Base-by-base conservation (phyloP, 2,113 vertebrate genomes). In the Lycocorax pyrrhopterus region DNA sequence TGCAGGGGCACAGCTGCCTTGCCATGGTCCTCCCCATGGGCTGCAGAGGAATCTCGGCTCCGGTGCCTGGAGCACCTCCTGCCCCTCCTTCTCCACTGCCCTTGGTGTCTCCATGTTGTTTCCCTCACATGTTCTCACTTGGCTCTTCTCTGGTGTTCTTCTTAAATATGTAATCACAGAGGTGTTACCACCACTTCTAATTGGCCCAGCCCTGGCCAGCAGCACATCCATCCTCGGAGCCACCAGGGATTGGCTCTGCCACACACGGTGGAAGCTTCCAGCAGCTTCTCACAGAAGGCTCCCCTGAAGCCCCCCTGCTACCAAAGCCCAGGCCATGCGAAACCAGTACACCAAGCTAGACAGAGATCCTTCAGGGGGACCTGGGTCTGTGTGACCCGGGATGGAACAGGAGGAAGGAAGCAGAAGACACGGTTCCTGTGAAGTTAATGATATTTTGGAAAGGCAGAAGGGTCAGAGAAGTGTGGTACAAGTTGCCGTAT, bases 11-110 rank as follows among this genome's bases (percentile, higher is more conserved):
- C 44, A 69, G 66, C 19, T 51, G 30, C 53, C 3, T 47, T 14
- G 3, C n/a, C n/a, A 6, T 32, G 63, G 16, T 33, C n/a, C 29
- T 49, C 79, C 12, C 44, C 35, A 30, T 0, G 0, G 25, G 7
- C 64, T 51, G 55, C 46, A 43, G 67, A 51, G 79, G 16, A 62
- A 43, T 30, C 55, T 51, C 1, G 0, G 46, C 46, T 83, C 37
- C 0, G 5, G 25, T 3, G 3, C 80, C 56, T 62, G 26, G 13
- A 62, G 37, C 67, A 26, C 1, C 32, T 62, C 47, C 56, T 72
- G 16, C 13, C 8, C 10, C 4, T 44, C 33, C 16, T 22, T 26
- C 16, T 20, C 32, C 33, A 32, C 56, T 44, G 47, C 21, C 47
- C 39, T 21, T 22, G 68, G 13, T 53, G 58, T 46, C 27, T 39